Evolutionary conservation across 1,140 invertebrate genomes (phyloP).

Genomic region (Neodiprion fabricii): DNA sequence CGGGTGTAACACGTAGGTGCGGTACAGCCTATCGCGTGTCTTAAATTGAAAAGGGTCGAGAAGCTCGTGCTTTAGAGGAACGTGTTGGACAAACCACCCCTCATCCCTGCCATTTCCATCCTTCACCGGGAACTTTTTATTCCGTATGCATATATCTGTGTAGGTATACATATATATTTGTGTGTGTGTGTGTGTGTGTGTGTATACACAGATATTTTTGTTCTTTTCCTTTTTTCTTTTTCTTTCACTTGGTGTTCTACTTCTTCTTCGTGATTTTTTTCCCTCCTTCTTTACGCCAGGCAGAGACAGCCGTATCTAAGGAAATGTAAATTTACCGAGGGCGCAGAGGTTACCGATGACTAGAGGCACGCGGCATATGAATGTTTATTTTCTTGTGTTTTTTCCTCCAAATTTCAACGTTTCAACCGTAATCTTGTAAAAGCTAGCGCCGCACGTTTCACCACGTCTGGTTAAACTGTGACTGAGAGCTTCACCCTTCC

Average conservation of each 20-base stretch:
- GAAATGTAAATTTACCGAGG: conserved; percentile 7
- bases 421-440: background rate
- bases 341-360: background rate
- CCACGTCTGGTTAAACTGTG: background rate
- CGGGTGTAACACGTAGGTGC: background rate
- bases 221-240: background rate
- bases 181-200: too few relatives aligned
- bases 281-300: background rate
- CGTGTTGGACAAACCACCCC: background rate
- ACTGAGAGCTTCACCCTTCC: background rate
- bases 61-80: background rate
- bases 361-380: background rate
- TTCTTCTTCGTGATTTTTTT: background rate
- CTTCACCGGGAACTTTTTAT: background rate
- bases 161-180: too few relatives aligned
- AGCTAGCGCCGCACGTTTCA: background rate
- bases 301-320: background rate
- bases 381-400: conserved; percentile 6
- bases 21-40: background rate
- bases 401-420: background rate
- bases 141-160: background rate
- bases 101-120: background rate
- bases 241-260: background rate
- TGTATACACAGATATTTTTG: background rate
- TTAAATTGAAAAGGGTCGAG: background rate